Percentiles rank a stretch among this genome's conserved stretches.
Evolutionary conservation across 2,797 vertebrate genomes (phyloP).

Genomic region (Phoxinus dragarum): DNA sequence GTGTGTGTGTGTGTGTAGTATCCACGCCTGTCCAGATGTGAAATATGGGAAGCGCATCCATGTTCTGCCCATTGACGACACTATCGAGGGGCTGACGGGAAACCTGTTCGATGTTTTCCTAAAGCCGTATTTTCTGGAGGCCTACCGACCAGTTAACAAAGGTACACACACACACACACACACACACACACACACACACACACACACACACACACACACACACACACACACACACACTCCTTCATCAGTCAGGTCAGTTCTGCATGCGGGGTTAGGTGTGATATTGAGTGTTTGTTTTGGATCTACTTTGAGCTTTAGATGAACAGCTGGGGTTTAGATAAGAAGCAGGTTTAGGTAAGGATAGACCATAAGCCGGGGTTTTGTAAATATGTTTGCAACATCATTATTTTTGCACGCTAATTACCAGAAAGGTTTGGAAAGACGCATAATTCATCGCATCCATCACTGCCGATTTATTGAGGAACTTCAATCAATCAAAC

Average conservation of each 20-base stretch:
- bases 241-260: neutral
- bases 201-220: too few species aligned
- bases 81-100: slow-evolving; percentile 68
- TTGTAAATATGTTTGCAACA: neutral
- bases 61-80: slow-evolving; percentile 72
- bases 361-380: neutral
- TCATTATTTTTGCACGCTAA: neutral
- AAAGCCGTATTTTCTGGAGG: slow-evolving; percentile 73
- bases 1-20: slow-evolving; percentile 49
- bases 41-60: slow-evolving; percentile 72
- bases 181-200: too few species aligned
- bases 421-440: neutral
- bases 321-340: neutral
- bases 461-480: too few species aligned
- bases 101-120: slow-evolving; percentile 73
- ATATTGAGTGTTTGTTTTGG: neutral
- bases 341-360: neutral
- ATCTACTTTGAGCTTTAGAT: neutral
- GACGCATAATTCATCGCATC: neutral
- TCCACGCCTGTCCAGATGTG: slow-evolving; percentile 71
- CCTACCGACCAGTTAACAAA: slow-evolving; percentile 71
- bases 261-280: neutral
- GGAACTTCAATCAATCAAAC: neutral
- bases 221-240: too few species aligned
- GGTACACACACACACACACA: slow-evolving; percentile 46